A percentile compares a stretch with the other conserved stretches of the same genome.
phyloP scores from a whole-genome alignment of 2,797 vertebrate genomes.

The Trichosurus vulpecula region DNA sequence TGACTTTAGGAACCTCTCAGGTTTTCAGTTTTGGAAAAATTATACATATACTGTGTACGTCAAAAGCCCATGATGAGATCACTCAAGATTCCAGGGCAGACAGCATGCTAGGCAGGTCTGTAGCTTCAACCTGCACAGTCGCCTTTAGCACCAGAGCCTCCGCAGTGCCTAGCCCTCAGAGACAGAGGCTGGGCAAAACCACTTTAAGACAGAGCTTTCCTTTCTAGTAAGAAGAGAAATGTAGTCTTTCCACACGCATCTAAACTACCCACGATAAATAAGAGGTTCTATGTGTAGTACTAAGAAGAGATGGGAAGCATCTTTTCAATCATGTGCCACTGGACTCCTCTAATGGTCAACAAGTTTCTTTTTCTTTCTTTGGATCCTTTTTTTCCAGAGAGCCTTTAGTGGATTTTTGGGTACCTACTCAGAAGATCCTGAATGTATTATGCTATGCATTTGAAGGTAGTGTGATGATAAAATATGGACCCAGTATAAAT shows the following conservation, averaged over 20 bases:
- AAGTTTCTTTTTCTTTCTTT: neutral
- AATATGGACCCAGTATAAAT: neutral
- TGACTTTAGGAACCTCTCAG: conserved; percentile 59
- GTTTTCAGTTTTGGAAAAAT: conserved; percentile 79
- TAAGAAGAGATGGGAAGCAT: neutral
- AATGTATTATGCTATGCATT: neutral
- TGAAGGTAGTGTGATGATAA: neutral
- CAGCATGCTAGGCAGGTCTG: conserved; percentile 51
- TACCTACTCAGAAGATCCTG: neutral
- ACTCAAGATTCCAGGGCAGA: conserved; percentile 51
- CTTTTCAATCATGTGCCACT: neutral
- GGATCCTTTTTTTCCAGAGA: neutral
- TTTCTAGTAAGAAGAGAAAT: neutral
- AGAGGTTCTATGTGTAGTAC: neutral
- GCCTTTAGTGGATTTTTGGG: neutral
- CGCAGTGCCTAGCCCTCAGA: conserved; percentile 66
- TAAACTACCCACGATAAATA: neutral
- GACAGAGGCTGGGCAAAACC: conserved; percentile 30
- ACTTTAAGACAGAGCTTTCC: neutral
- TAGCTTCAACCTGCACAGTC: conserved; percentile 55
- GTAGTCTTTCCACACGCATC: neutral
- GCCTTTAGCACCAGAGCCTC: conserved; percentile 57
- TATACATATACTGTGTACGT: conserved; percentile 56
- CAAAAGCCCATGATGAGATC: conserved; percentile 64
- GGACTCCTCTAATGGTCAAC: neutral